Base-by-base conservation (phyloP, 2,113 vertebrate genomes). In the Oncorhynchus clarkii region DNA sequence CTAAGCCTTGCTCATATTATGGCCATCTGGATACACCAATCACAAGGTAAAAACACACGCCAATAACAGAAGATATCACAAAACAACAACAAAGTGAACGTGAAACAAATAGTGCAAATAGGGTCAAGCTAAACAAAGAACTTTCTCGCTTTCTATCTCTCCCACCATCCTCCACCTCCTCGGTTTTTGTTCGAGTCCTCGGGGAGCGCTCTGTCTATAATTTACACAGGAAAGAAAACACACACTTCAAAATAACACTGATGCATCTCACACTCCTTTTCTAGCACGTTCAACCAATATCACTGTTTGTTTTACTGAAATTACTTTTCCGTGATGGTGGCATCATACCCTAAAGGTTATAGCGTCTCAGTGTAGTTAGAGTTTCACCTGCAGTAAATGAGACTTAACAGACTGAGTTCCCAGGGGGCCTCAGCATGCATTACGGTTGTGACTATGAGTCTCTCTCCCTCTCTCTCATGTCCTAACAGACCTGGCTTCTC, bases 181-280 rank as follows among this genome's bases (percentile, higher is more conserved):
- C 5, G 54, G 8, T 39, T 39, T 39, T 71, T 82, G 48, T 71
- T 48, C 76, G 34, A 8, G 34, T 75, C 84, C 76, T 60, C 8
- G 45, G 84, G 77, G 78, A 54, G 27, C 54, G 69, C 45, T 71
- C 49, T 73, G 73, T 82, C 83, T 87, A 75, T 76, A 82, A 85
- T 88, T 84, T 83, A 80, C 82, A 87, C 83, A 87, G 85, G 74
- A 86, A 86, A 80, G 83, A 84, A 80, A 75, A 81, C 81, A 85
- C 49, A 16, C 49, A 67, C 64, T 80, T 5, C 0, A 75, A 87
- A 87, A 86, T 73, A 89, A 85, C 86, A 81, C 75, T 20, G 11
- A 22, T 51, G 39, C 59, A 73, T 83, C 81, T 85, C 76, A 67
- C 74, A 39, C 72, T 76, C 74, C 16, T 73, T 74, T 78, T 78